Evolutionary conservation across 2,113 vertebrate species (phyloP).

Genomic region (Podarcis cretensis): DNA sequence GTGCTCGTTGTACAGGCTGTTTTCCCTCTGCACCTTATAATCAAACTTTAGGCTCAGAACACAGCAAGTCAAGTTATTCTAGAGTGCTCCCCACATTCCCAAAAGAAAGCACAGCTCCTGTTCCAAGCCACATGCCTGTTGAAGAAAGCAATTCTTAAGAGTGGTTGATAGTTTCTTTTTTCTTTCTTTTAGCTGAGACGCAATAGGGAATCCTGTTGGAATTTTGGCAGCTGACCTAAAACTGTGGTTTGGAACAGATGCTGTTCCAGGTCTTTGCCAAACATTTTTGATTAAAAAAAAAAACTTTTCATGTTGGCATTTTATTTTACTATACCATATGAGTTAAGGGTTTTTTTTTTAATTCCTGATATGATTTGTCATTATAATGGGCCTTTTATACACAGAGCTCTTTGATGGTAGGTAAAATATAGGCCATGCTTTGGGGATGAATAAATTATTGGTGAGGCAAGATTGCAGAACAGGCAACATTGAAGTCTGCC

Average conservation of each 20-base stretch:
- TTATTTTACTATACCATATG: slow-evolving; percentile 56
- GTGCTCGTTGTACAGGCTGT: slow-evolving; percentile 11
- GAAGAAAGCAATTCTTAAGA: slow-evolving; percentile 54
- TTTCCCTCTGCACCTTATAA: slow-evolving; percentile 1
- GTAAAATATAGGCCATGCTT: slow-evolving; percentile 17
- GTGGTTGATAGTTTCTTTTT: slow-evolving; percentile 31
- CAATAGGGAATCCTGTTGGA: slow-evolving; percentile 61
- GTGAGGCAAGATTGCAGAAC: slow-evolving; percentile 25
- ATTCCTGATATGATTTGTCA: slow-evolving; percentile 53
- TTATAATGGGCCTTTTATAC: slow-evolving; percentile 15
- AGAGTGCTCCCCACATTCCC: background rate
- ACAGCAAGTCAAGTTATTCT: background rate
- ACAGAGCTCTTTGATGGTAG: slow-evolving; percentile 40
- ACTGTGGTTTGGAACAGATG: slow-evolving; percentile 76
- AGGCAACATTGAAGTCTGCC: background rate
- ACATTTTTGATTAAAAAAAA: slow-evolving; percentile 39
- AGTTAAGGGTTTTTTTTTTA: slow-evolving; percentile 44
- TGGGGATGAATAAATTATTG: background rate
- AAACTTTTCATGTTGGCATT: slow-evolving; percentile 69
- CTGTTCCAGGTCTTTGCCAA: slow-evolving; percentile 68
- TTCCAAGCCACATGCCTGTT: slow-evolving; percentile 57
- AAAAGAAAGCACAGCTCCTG: background rate
- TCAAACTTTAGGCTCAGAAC: background rate
- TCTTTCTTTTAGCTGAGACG: slow-evolving; percentile 34
- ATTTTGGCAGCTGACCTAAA: slow-evolving; percentile 64